Evolutionary conservation across 2,888 invertebrate genomes (phyloP).

Genomic region (Agrochola lychnidis): DNA sequence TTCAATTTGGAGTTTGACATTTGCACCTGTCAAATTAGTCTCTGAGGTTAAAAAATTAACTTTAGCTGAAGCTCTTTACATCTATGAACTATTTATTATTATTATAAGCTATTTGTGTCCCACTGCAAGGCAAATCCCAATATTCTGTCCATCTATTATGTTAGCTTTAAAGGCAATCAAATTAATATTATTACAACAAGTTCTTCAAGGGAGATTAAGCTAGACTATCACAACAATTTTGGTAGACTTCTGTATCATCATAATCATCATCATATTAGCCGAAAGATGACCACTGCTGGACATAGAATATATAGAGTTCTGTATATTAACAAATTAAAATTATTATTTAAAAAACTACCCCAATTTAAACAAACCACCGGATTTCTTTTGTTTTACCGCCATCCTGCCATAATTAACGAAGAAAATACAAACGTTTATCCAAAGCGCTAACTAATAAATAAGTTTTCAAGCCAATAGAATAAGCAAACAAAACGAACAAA

Average conservation of each 20-base stretch:
- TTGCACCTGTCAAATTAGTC: too few relatives aligned
- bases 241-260: background rate
- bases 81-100: background rate
- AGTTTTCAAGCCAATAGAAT: constrained; percentile 50
- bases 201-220: background rate
- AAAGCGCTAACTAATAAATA: constrained; percentile 46
- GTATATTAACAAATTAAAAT: too few relatives aligned
- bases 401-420: constrained; percentile 15
- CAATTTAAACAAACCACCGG: background rate
- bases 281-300: background rate
- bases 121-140: background rate
- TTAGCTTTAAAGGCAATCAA: background rate
- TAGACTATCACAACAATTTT: background rate
- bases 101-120: background rate
- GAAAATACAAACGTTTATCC: constrained; percentile 13
- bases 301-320: background rate
- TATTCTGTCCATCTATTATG: background rate
- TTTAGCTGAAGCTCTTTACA: too few relatives aligned
- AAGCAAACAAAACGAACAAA: constrained; percentile 57
- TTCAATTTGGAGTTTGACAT: too few relatives aligned
- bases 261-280: background rate
- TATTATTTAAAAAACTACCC: background rate
- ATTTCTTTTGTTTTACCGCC: background rate
- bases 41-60: too few relatives aligned
- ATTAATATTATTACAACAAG: background rate